Conservation (phyloP, 2,888 invertebrate species). For the Amiota mariae region DNA sequence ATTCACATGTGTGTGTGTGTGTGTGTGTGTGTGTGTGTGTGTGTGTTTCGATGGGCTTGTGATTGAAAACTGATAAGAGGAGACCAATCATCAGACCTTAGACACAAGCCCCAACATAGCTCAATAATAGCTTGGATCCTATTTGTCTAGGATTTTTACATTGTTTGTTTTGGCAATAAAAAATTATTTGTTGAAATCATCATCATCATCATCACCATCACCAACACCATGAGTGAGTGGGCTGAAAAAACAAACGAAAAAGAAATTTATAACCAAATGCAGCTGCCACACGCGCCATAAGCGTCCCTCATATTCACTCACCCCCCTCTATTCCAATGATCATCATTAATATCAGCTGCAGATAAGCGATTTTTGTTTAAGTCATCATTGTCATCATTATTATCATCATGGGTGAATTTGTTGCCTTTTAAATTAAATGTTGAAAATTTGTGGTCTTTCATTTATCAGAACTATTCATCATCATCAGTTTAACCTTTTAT, state of each 20-base stretch:
- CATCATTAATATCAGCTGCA: no score
- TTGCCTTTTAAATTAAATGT: no score
- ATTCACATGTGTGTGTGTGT: slow-evolving; percentile 49
- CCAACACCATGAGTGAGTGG: not conserved
- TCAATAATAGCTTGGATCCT: not conserved
- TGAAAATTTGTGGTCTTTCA: no score
- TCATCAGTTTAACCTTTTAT: no score
- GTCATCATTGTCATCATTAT: no score
- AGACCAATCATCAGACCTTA: slow-evolving; percentile 30
- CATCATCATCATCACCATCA: no score
- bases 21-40: slow-evolving; percentile 38
- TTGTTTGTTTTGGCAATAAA: slow-evolving; percentile 17
- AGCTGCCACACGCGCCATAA: slow-evolving; percentile 13
- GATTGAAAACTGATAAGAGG: slow-evolving; percentile 64
- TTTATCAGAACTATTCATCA: no score
- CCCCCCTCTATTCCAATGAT: no score
- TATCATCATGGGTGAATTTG: no score
- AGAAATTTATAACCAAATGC: slow-evolving; percentile 1
- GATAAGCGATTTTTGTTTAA: no score
- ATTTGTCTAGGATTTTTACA: slow-evolving; percentile 22
- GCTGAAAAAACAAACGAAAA: slow-evolving; percentile 4
- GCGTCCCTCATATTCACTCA: no score
- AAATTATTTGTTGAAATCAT: not conserved
- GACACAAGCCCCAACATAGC: slow-evolving; percentile 24
- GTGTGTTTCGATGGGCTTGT: slow-evolving; percentile 48